phyloP scores from a whole-genome alignment of 2,888 invertebrate genomes.

The Yponomeuta sedellus region DNA sequence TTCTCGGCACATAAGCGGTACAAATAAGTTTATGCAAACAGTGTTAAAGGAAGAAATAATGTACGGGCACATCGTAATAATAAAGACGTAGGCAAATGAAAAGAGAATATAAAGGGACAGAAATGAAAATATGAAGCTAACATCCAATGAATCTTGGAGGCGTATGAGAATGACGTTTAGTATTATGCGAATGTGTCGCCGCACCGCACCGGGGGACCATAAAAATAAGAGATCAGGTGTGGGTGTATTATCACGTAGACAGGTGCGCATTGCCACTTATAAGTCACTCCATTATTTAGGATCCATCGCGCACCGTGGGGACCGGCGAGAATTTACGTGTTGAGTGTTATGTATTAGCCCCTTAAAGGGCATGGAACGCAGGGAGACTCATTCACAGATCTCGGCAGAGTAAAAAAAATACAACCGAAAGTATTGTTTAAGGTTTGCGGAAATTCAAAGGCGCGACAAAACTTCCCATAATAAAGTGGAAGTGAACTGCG shows the following conservation, averaged over 20 bases:
- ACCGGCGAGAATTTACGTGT: constrained; percentile 3
- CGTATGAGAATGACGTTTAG: constrained; percentile 33
- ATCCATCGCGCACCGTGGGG: constrained; percentile 5
- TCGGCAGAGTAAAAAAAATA: no score
- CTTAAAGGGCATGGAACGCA: not conserved
- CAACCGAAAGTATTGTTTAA: no score
- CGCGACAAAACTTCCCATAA: no score
- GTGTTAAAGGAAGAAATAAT: no score
- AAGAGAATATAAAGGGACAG: not conserved
- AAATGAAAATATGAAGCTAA: not conserved
- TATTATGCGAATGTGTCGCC: constrained; percentile 36
- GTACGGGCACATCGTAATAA: not conserved
- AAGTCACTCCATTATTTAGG: constrained; percentile 13
- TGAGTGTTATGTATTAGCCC: not conserved
- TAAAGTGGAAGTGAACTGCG: no score
- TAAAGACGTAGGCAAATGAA: not conserved
- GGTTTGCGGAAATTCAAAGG: no score
- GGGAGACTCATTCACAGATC: not conserved
- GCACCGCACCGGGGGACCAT: constrained; percentile 33
- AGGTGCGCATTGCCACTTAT: constrained; percentile 12
- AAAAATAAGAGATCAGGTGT: constrained; percentile 41
- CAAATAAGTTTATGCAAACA: no score
- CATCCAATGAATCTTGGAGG: constrained; percentile 5
- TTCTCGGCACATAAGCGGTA: no score
- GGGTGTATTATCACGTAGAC: not conserved